A percentile compares a stretch with the other conserved stretches of the same genome.
Conservation (phyloP, 2,888 invertebrate species). For the Lagria hirta region DNA sequence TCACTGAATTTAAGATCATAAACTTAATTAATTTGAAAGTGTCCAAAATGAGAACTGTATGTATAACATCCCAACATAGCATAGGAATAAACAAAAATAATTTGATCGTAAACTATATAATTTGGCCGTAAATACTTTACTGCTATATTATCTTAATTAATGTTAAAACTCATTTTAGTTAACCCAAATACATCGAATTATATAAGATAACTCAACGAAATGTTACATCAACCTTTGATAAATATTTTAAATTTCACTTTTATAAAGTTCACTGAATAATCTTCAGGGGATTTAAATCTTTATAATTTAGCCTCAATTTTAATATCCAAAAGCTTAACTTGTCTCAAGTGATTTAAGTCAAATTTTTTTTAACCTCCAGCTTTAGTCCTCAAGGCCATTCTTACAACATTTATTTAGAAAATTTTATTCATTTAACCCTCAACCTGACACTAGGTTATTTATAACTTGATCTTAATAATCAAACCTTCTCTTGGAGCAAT, state of each 20-base stretch:
- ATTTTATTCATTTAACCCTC: too few species aligned
- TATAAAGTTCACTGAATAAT: conserved; percentile 12
- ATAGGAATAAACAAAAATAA: too few species aligned
- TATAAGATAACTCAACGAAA: conserved; percentile 14
- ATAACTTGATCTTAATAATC: too few species aligned
- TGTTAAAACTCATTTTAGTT: conserved; percentile 18
- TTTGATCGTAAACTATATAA: conserved; percentile 14
- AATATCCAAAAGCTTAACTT: too few species aligned
- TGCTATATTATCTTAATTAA: conserved; percentile 17
- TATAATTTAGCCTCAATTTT: neutral
- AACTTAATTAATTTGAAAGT: conserved; percentile 14
- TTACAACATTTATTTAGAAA: too few species aligned
- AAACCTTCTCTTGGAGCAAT: too few species aligned
- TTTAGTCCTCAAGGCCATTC: too few species aligned
- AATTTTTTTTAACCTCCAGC: too few species aligned
- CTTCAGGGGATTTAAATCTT: neutral
- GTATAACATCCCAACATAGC: conserved; percentile 6
- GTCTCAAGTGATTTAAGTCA: too few species aligned
- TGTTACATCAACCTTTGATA: conserved; percentile 16
- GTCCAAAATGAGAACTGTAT: neutral
- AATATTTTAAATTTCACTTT: conserved; percentile 16
- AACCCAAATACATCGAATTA: conserved; percentile 23
- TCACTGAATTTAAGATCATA: conserved; percentile 8
- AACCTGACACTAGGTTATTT: too few species aligned
- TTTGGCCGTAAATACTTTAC: conserved; percentile 13